Evolutionary conservation across 2,113 vertebrate species (phyloP).

Genomic region (Nibea coibor): DNA sequence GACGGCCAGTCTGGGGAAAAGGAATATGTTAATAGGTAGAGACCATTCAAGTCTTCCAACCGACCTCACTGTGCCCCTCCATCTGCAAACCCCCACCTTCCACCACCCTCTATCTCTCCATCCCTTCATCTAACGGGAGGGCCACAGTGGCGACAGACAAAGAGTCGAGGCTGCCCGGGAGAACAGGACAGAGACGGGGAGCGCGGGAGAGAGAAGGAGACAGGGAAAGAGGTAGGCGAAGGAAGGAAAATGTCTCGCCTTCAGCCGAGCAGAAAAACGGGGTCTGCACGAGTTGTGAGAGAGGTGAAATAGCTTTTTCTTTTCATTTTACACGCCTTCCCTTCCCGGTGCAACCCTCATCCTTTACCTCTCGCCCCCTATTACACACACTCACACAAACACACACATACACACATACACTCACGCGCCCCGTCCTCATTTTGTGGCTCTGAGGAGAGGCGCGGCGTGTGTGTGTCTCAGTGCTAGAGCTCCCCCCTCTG

Average conservation of each 20-base stretch:
- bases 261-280: slow-evolving; percentile 78
- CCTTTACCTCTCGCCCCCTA: slow-evolving; percentile 80
- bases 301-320: slow-evolving; percentile 89
- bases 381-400: slow-evolving; percentile 72
- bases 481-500: slow-evolving; percentile 99
- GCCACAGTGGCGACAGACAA: slow-evolving; percentile 71
- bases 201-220: slow-evolving; percentile 52
- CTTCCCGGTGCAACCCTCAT: slow-evolving; percentile 78
- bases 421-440: slow-evolving; percentile 54
- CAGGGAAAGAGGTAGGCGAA: slow-evolving; percentile 64
- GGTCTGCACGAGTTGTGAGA: slow-evolving; percentile 80
- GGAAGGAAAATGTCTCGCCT: slow-evolving; percentile 79
- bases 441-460: slow-evolving; percentile 58
- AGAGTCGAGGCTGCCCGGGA: slow-evolving; percentile 71
- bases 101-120: slow-evolving; percentile 63
- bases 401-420: slow-evolving; percentile 54
- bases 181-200: slow-evolving; percentile 62
- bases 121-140: slow-evolving; percentile 69
- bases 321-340: slow-evolving; percentile 86
- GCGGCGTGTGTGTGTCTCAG: slow-evolving; percentile 73
- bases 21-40: slow-evolving; percentile 91
- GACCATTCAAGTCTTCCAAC: slow-evolving; percentile 80
- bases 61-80: slow-evolving; percentile 74
- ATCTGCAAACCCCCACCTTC: slow-evolving; percentile 63
- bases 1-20: slow-evolving; percentile 87